These are phyloP conservation scores for Pipistrellus nathusii DNA, from an alignment of 2,797 vertebrate species.

Conservation along the genomic window DNA sequence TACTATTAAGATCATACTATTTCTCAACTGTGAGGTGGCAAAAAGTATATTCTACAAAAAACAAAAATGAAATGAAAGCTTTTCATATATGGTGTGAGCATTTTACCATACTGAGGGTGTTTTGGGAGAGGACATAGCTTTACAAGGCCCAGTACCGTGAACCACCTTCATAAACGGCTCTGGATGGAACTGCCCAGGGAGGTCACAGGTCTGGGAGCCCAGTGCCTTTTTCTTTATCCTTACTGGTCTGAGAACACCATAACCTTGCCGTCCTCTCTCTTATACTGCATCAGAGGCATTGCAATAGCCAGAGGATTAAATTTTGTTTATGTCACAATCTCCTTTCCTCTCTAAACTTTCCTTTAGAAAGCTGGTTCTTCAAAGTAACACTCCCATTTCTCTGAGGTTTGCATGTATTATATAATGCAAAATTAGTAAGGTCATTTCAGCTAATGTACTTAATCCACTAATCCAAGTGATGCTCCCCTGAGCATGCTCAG, in stretches of 20 bases:
- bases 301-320: conserved; percentile 52
- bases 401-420: conserved; percentile 1
- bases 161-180: neutral
- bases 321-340: neutral
- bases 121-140: neutral
- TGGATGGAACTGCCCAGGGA: neutral
- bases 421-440: conserved; percentile 64
- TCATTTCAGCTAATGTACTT: neutral
- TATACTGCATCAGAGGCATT: neutral
- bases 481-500: conserved; percentile 60
- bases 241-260: no score
- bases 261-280: neutral
- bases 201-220: neutral
- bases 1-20: neutral
- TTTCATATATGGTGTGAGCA: neutral
- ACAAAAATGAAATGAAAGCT: neutral
- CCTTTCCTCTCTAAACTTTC: conserved; percentile 4
- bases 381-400: conserved; percentile 38
- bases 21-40: neutral
- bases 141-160: neutral
- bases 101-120: neutral
- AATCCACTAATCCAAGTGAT: conserved; percentile 69
- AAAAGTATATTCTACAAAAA: no score
- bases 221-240: neutral
- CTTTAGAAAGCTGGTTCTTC: conserved; percentile 69